These are phyloP conservation scores for Encarsia formosa DNA, from an alignment of 2,888 invertebrate species.

Conservation along the genomic window DNA sequence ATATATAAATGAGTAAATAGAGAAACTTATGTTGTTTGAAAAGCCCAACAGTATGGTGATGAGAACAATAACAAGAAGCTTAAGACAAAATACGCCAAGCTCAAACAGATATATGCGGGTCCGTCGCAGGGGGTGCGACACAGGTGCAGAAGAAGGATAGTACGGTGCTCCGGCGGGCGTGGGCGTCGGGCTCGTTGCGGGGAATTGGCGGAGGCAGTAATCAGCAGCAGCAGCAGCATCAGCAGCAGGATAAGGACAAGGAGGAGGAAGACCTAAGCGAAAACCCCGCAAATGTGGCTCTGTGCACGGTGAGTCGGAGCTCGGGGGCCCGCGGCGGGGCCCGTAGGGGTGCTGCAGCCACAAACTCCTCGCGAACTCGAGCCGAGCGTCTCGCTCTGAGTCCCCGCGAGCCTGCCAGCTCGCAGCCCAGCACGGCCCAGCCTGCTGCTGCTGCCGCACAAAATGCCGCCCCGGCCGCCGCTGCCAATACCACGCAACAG, in stretches of 20 bases:
- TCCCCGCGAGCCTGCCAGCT: constrained; percentile 42
- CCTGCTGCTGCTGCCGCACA: neutral
- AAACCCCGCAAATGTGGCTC: constrained; percentile 48
- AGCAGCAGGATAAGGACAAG: constrained; percentile 1
- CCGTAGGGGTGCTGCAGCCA: constrained; percentile 35
- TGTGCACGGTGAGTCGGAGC: constrained; percentile 48
- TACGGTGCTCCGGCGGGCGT: constrained; percentile 7
- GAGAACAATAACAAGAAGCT: too few species aligned
- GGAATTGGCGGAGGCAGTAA: constrained; percentile 4
- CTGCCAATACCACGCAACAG: constrained; percentile 3
- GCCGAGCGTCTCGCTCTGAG: constrained; percentile 38
- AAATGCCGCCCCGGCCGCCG: constrained; percentile 27
- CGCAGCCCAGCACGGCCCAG: constrained; percentile 30
- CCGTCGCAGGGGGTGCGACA: too few species aligned
- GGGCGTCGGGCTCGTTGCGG: constrained; percentile 8
- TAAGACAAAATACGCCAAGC: too few species aligned
- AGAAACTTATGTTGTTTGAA: too few species aligned
- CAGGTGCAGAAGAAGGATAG: too few species aligned
- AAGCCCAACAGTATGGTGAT: too few species aligned
- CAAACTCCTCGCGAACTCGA: constrained; percentile 22
- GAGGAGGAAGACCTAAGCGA: neutral
- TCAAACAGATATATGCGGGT: too few species aligned
- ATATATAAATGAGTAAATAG: too few species aligned
- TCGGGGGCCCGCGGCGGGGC: constrained; percentile 45
- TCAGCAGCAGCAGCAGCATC: constrained; percentile 1